phyloP scores from a whole-genome alignment of 2,888 invertebrate genomes.

The Nemotelus nigrinus region DNA sequence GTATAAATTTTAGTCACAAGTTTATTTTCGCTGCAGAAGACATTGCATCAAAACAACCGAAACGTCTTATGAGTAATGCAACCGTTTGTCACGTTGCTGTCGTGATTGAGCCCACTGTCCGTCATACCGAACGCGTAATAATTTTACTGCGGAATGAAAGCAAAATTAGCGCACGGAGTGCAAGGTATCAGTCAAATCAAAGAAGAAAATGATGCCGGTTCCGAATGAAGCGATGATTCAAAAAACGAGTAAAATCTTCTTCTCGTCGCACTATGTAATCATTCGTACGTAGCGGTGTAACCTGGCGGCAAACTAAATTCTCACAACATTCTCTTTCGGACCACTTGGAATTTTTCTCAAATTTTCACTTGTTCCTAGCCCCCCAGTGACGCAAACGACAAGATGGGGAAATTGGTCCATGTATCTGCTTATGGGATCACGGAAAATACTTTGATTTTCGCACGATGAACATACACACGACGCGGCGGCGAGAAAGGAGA shows the following conservation, averaged over 20 bases:
- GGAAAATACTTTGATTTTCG: conserved; percentile 8
- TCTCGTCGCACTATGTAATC: too few relatives aligned
- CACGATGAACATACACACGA: conserved; percentile 10
- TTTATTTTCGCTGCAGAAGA: conserved; percentile 16
- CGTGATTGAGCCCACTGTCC: not conserved
- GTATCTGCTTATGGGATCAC: not conserved
- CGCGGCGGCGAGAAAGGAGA: not conserved
- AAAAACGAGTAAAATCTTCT: conserved; percentile 2
- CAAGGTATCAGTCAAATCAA: conserved; percentile 8
- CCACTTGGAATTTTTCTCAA: conserved; percentile 12
- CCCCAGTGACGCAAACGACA: not conserved
- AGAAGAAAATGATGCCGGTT: conserved; percentile 25
- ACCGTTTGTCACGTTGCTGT: not conserved
- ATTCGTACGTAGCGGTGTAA: not conserved
- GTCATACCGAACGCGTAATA: not conserved
- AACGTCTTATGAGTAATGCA: conserved; percentile 26
- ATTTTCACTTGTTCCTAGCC: not conserved
- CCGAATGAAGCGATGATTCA: conserved; percentile 37
- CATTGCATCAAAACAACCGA: conserved; percentile 7
- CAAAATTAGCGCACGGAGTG: conserved; percentile 21
- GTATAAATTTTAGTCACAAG: conserved; percentile 14
- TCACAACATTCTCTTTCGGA: too few relatives aligned
- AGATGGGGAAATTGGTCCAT: not conserved
- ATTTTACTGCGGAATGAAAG: conserved; percentile 23
- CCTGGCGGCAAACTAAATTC: not conserved